These are phyloP conservation scores for Trichacis sp. DNA, from an alignment of 2,888 invertebrate species.

Conservation along the genomic window DNA sequence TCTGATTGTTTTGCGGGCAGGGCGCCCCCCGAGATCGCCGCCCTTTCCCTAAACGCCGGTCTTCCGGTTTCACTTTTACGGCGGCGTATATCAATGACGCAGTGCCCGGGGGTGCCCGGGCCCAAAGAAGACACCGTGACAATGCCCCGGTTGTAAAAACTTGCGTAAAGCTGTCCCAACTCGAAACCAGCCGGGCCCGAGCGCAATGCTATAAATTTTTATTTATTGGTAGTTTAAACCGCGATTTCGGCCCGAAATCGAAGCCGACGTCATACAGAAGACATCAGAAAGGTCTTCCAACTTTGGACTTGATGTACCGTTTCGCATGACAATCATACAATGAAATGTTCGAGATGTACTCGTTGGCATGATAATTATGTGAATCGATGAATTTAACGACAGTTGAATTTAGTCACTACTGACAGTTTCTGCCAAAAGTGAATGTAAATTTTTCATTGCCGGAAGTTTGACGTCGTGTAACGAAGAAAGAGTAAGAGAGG, in stretches of 20 bases:
- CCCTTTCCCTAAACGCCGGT: too few relatives aligned
- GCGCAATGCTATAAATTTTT: conserved; percentile 52
- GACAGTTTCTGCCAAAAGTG: too few relatives aligned
- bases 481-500: too few relatives aligned
- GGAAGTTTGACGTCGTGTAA: too few relatives aligned
- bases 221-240: conserved; percentile 53
- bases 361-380: too few relatives aligned
- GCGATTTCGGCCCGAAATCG: conserved; percentile 35
- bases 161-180: conserved; percentile 58
- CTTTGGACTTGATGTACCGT: conserved; percentile 18
- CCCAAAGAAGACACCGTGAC: conserved; percentile 44
- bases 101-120: conserved; percentile 17
- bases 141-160: conserved; percentile 55
- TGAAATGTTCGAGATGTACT: conserved; percentile 4
- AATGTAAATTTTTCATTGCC: too few relatives aligned
- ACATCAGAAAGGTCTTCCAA: conserved; percentile 22
- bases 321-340: too few relatives aligned
- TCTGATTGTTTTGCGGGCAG: too few relatives aligned
- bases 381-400: too few relatives aligned
- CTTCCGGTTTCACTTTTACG: conserved; percentile 58
- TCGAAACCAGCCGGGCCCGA: too few relatives aligned
- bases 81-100: conserved; percentile 57
- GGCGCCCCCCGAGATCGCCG: too few relatives aligned
- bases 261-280: conserved; percentile 17
- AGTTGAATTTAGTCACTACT: too few relatives aligned